Evolutionary conservation across 2,888 invertebrate genomes (phyloP).

Genomic region (Xylota sylvarum): DNA sequence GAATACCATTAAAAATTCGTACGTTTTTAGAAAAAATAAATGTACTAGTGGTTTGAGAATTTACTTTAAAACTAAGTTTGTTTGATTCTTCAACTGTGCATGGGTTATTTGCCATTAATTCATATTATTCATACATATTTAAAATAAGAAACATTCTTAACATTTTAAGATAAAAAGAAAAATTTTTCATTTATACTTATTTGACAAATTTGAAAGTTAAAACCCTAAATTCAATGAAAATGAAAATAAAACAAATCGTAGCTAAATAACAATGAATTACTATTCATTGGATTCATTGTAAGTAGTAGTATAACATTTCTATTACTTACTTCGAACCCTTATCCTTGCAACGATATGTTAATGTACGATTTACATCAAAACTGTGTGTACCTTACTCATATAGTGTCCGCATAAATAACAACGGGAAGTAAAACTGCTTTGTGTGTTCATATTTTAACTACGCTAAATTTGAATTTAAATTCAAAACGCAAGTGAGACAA

Average conservation of each 20-base stretch:
- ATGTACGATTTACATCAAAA: neutral
- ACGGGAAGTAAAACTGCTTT: constrained; percentile 41
- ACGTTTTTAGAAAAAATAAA: constrained; percentile 48
- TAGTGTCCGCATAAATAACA: constrained; percentile 39
- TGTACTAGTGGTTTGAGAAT: constrained; percentile 49
- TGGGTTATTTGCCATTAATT: constrained; percentile 23
- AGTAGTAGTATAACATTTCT: no score
- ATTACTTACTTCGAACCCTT: neutral
- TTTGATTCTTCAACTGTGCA: constrained; percentile 36
- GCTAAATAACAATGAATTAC: neutral
- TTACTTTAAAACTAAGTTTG: constrained; percentile 35
- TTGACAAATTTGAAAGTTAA: neutral
- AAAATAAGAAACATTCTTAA: constrained; percentile 11
- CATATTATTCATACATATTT: constrained; percentile 2
- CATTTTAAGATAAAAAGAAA: neutral
- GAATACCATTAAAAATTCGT: constrained; percentile 25
- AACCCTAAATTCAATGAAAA: neutral
- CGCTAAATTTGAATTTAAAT: constrained; percentile 8
- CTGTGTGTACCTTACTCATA: constrained; percentile 21
- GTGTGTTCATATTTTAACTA: constrained; percentile 29
- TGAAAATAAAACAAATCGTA: neutral
- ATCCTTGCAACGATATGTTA: neutral
- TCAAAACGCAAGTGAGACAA: constrained; percentile 30
- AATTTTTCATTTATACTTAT: neutral
- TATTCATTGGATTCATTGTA: neutral